Evolutionary conservation across 2,888 invertebrate species (phyloP), one percentile per base, ranked within the genome.

Genomic region (Reticulitermes lucifugus): DNA sequence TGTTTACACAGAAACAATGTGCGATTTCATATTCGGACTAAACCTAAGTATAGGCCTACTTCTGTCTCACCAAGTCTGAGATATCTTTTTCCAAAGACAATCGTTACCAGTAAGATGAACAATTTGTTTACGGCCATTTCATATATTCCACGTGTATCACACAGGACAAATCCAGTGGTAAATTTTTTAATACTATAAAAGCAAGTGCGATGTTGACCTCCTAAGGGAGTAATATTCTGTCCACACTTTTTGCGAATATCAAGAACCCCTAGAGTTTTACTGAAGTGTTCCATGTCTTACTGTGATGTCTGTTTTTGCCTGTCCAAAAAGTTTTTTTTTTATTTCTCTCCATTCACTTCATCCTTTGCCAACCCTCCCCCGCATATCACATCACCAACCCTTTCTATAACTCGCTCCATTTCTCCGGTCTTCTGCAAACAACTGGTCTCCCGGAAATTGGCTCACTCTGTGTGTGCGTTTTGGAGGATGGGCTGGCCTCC

Each of bases 391-490:
- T 41, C 73, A 35, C 35, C 29, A 77, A 77, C 77, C 77, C 77
- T 77, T 77, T 77, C 79, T 43, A 25, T 65, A 65, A 65, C 25
- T 65, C 65, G 65, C 65, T 25, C 65, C 65, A 65, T 65, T 65
- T 55, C 79, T 84, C 25, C 51, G 43, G 22, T 21, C n/a, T 41
- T 84, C 60, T 79, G 84, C 79, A 84, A 84, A 84, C 84, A 84
- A 84, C 46, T 29, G 71, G 46, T n/a, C 43, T 65, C 77, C 65
- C 79, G 79, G 79, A 79, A 84, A 79, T 84, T 84, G 79, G 70
- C 75, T 59, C 79, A 84, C 84, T 79, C 79, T 79, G 79, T 84
- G 79, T 84, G 70, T 35, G 65, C 70, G 21, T 65, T 14, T 14
- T 25, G 65, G 65, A 65, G 60, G 65, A 25, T 25, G 65, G 65